Percentiles rank a stretch among this genome's conserved stretches.
Conservation (phyloP, 2,888 invertebrate genomes). For the Acheta domesticus region DNA sequence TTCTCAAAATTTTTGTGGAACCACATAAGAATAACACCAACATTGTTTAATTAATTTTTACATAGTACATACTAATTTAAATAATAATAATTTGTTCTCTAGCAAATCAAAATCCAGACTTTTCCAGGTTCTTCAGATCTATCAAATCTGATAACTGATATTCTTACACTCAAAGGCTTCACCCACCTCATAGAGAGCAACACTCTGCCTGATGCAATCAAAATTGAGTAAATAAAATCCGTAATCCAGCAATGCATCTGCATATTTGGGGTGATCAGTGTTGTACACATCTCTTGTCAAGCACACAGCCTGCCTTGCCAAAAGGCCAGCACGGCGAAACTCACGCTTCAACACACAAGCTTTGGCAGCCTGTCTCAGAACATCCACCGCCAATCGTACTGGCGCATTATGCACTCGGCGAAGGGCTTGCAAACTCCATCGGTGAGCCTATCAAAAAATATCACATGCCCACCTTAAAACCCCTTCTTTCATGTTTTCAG, state of each 20-base stretch:
- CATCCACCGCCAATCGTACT: conserved; percentile 67
- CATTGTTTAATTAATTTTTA: too few relatives aligned
- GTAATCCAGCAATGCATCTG: conserved; percentile 82
- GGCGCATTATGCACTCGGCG: conserved; percentile 63
- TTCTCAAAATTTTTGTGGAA: too few relatives aligned
- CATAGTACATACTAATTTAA: too few relatives aligned
- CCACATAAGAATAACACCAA: too few relatives aligned
- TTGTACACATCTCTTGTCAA: conserved; percentile 57
- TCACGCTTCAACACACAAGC: conserved; percentile 86
- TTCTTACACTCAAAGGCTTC: too few relatives aligned
- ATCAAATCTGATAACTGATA: too few relatives aligned
- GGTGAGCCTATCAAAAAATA: conserved; percentile 53
- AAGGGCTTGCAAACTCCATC: conserved; percentile 76
- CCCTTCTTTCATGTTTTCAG: too few relatives aligned
- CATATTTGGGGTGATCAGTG: conserved; percentile 70
- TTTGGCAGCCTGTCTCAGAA: conserved; percentile 80
- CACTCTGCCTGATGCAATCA: conserved; percentile 79
- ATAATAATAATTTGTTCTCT: too few relatives aligned
- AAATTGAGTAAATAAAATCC: conserved; percentile 88
- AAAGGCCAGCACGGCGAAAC: conserved; percentile 74
- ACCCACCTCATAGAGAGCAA: conserved; percentile 73
- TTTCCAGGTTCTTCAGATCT: too few relatives aligned
- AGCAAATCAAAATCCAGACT: too few relatives aligned
- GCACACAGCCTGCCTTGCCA: conserved; percentile 78
- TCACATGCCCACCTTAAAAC: too few relatives aligned